A percentile compares a stretch with the other conserved stretches of the same genome.
Conservation (phyloP, 92 coral and sea anemone genomes). For the Epizoanthus illoricatus region DNA sequence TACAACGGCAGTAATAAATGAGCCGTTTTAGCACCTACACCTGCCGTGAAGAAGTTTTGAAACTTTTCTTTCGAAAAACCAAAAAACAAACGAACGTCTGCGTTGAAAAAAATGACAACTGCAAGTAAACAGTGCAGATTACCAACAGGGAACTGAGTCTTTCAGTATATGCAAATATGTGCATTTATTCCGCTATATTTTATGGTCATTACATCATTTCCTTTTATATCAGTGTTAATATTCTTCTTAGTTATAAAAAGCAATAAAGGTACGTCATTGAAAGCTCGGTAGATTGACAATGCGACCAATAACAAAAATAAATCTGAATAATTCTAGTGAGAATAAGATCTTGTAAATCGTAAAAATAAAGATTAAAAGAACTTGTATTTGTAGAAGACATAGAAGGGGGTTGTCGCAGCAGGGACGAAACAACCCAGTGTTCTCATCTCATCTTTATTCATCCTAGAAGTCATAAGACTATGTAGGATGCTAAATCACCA, state of each 20-base stretch:
- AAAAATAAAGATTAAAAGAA: background rate
- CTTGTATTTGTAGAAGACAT: background rate
- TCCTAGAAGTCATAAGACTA: background rate
- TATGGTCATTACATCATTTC: no score
- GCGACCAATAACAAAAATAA: background rate
- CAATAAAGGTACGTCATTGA: background rate
- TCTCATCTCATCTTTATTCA: no score
- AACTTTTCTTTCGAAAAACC: background rate
- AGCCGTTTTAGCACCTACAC: background rate
- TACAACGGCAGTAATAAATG: background rate
- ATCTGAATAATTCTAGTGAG: background rate
- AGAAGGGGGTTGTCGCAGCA: background rate
- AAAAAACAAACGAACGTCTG: background rate
- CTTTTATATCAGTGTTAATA: no score
- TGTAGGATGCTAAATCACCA: no score
- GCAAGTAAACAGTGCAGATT: background rate
- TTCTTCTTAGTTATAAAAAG: background rate
- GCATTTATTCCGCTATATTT: no score
- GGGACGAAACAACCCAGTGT: background rate
- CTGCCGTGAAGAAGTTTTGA: background rate
- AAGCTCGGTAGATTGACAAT: background rate
- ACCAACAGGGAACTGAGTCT: no score
- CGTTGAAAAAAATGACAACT: no score
- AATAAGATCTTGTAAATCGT: background rate
- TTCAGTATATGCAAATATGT: no score